These are phyloP conservation scores for Glareola pratincola DNA, from an alignment of 2,113 vertebrate species.

Conservation along the genomic window DNA sequence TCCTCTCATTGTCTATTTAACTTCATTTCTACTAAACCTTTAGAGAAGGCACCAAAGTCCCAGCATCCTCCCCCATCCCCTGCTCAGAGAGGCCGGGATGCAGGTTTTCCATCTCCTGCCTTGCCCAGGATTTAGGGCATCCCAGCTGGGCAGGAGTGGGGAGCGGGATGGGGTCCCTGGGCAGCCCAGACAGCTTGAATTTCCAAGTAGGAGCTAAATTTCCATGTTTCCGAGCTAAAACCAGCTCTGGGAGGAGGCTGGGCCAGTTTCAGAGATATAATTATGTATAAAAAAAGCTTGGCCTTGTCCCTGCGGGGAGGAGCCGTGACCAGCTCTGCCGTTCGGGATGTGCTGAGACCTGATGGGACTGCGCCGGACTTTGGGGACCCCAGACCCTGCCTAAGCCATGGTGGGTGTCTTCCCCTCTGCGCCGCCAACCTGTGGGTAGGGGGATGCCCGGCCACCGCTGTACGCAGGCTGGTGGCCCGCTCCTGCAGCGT, in stretches of 20 bases:
- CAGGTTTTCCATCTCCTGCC: not conserved
- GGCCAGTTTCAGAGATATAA: not conserved
- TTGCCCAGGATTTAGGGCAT: not conserved
- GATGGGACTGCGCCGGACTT: rapidly evolving
- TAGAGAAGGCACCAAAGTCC: not conserved
- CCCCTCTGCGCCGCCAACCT: not conserved
- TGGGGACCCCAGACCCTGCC: not conserved
- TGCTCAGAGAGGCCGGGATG: not conserved
- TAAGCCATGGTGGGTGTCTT: not conserved
- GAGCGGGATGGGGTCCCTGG: not conserved
- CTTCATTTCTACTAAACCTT: not conserved
- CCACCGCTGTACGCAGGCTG: rapidly evolving
- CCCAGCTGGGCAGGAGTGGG: not conserved
- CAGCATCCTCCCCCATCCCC: rapidly evolving
- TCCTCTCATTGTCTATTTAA: not conserved
- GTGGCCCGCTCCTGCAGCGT: rapidly evolving
- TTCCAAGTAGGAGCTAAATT: not conserved
- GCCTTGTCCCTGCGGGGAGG: not conserved
- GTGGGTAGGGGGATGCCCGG: rapidly evolving
- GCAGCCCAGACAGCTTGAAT: not conserved
- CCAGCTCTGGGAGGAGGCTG: slow-evolving; percentile 10
- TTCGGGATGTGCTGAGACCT: rapidly evolving
- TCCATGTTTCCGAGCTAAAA: slow-evolving; percentile 16
- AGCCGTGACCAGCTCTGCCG: not conserved
- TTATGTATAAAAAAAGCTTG: not conserved